These are phyloP conservation scores for Phenganax marumi DNA, from an alignment of 92 coral and sea anemone species.

Conservation along the genomic window DNA sequence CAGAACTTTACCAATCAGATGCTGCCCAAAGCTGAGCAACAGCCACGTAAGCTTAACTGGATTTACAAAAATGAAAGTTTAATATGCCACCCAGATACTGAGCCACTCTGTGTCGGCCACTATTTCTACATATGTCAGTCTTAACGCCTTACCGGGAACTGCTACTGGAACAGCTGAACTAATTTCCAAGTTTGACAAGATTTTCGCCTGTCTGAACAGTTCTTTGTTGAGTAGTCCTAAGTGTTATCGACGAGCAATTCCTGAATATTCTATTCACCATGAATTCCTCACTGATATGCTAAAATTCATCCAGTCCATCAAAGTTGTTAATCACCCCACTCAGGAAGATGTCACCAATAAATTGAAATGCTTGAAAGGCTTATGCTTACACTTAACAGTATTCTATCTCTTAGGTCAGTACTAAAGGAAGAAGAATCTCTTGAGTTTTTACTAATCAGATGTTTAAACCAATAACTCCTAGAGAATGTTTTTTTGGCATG, in stretches of 20 bases:
- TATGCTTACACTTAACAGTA: not conserved
- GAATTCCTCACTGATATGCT: conserved; percentile 23
- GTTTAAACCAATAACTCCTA: conserved; percentile 26
- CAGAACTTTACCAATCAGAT: conserved; percentile 19
- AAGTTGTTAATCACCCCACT: not conserved
- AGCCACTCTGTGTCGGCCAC: conserved; percentile 30
- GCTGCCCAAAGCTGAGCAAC: conserved; percentile 27
- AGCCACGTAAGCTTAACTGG: conserved; percentile 4
- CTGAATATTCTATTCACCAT: not conserved
- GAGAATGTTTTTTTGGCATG: conserved; percentile 19
- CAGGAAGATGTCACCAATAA: conserved; percentile 1
- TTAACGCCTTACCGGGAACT: conserved; percentile 10
- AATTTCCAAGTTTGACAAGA: conserved; percentile 17
- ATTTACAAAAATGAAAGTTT: conserved; percentile 17
- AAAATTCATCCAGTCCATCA: not conserved
- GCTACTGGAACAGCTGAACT: conserved; percentile 38
- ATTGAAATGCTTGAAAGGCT: conserved; percentile 13
- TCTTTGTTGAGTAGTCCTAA: not conserved
- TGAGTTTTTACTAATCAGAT: not conserved
- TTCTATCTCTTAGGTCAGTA: not conserved
- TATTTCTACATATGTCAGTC: conserved; percentile 7
- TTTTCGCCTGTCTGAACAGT: conserved; percentile 16
- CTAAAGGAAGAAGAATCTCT: not conserved
- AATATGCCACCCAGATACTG: conserved; percentile 29
- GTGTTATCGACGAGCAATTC: not conserved